These are phyloP conservation scores for Acanthaster planci DNA, from an alignment of 35 echinoderm and acorn worm species.

Conservation along the genomic window DNA sequence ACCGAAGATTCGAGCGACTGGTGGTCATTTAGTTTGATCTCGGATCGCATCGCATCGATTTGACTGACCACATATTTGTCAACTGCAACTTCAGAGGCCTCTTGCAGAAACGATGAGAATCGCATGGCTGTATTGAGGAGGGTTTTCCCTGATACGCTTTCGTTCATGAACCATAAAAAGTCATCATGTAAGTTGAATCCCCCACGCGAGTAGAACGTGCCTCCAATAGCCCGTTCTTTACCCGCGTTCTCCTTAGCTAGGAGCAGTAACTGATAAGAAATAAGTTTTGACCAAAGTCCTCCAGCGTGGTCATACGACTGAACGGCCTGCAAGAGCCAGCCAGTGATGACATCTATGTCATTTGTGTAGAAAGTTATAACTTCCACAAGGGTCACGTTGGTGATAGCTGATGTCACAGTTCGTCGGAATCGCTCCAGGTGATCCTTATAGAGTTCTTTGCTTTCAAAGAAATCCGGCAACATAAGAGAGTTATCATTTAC, in stretches of 20 bases:
- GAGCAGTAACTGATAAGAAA: slow-evolving; percentile 59
- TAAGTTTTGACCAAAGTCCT: slow-evolving; percentile 33
- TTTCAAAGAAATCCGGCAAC: neutral
- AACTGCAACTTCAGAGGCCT: neutral
- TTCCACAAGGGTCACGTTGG: neutral
- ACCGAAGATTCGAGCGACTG: slow-evolving; percentile 2
- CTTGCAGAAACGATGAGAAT: slow-evolving; percentile 30
- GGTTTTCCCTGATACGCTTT: slow-evolving; percentile 23
- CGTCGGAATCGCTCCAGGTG: slow-evolving; percentile 21
- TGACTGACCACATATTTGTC: slow-evolving; percentile 9
- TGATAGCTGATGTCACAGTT: neutral
- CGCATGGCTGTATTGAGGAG: slow-evolving; percentile 37
- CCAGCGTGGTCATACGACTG: neutral
- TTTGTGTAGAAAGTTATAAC: slow-evolving; percentile 38
- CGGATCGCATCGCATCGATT: slow-evolving; percentile 20
- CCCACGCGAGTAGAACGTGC: slow-evolving; percentile 50
- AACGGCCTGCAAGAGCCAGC: slow-evolving; percentile 20
- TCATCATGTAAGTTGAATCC: slow-evolving; percentile 34
- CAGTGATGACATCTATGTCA: slow-evolving; percentile 21
- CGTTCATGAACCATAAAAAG: slow-evolving; percentile 61
- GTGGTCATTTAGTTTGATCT: slow-evolving; percentile 43
- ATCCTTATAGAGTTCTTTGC: neutral
- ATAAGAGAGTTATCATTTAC: neutral
- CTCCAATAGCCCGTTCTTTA: slow-evolving; percentile 53
- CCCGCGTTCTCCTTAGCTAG: slow-evolving; percentile 72